Evolutionary conservation across 2,888 invertebrate genomes (phyloP).

Genomic region (Lithophane socia): DNA sequence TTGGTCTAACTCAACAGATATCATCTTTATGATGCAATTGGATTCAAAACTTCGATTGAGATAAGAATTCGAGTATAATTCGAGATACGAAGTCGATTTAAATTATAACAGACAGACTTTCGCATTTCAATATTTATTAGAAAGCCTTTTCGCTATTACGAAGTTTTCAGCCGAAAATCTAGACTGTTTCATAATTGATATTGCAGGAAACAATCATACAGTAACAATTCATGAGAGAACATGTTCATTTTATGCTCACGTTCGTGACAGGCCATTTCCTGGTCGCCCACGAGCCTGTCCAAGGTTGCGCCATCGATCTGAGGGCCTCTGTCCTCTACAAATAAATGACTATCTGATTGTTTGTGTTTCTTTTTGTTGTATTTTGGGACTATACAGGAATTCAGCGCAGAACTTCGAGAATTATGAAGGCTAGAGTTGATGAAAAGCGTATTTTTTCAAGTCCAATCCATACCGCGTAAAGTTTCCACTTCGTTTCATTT

Average conservation of each 20-base stretch:
- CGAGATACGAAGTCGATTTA: not conserved
- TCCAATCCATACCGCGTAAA: not conserved
- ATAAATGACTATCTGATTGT: conserved; percentile 8
- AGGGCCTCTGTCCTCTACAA: conserved; percentile 68
- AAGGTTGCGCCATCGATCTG: conserved; percentile 82
- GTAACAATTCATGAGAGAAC: conserved; percentile 38
- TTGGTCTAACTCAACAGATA: not conserved
- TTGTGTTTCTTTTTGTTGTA: not conserved
- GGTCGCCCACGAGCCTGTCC: conserved; percentile 77
- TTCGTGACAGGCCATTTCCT: conserved; percentile 69
- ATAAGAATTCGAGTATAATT: not conserved
- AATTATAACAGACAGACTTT: not conserved
- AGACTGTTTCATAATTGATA: conserved; percentile 17
- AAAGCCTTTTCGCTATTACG: not conserved
- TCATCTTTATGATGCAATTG: conserved; percentile 7
- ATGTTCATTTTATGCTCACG: conserved; percentile 49
- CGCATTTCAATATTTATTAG: not conserved
- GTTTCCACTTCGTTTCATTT: not conserved
- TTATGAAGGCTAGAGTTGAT: not conserved
- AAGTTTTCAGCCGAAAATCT: conserved; percentile 7
- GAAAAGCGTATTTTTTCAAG: not conserved
- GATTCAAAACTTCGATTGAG: not conserved
- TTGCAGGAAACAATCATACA: conserved; percentile 33
- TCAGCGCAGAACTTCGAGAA: not conserved
- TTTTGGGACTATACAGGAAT: not conserved